Conservation (phyloP, 2,797 vertebrate species). For the Coranthus polyacanthus region DNA sequence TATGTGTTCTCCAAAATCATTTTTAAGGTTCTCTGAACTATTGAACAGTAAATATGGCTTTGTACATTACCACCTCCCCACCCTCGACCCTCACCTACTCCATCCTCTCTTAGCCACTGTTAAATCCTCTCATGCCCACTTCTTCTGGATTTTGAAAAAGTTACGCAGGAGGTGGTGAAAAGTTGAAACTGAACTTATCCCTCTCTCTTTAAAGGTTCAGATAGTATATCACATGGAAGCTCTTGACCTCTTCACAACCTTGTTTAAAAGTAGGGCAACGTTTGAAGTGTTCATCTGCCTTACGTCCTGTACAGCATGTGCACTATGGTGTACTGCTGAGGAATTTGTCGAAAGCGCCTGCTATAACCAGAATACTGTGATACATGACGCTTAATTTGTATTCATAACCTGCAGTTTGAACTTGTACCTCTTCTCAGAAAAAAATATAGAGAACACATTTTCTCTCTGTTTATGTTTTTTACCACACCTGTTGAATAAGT, state of each 20-base stretch:
- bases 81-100: too few species aligned
- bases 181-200: constrained; percentile 22
- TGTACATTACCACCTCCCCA: too few species aligned
- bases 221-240: constrained; percentile 7
- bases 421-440: too few species aligned
- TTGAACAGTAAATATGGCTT: too few species aligned
- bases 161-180: constrained; percentile 7
- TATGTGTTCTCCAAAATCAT: too few species aligned
- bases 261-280: too few species aligned
- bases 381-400: background rate
- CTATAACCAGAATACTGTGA: background rate
- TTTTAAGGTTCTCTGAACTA: too few species aligned
- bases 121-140: background rate
- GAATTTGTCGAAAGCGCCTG: background rate
- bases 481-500: constrained; percentile 52
- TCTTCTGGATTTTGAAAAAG: constrained; percentile 4
- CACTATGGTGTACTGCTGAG: background rate
- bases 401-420: too few species aligned
- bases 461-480: background rate
- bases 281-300: too few species aligned
- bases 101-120: too few species aligned
- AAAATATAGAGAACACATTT: too few species aligned
- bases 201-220: constrained; percentile 6
- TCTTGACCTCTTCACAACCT: constrained; percentile 19
- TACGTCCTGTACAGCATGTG: background rate